Percentiles rank a stretch among this genome's conserved stretches.
These are phyloP conservation scores for Drosophila ironensis DNA, from an alignment of 1,140 invertebrate genomes.

Conservation along the genomic window DNA sequence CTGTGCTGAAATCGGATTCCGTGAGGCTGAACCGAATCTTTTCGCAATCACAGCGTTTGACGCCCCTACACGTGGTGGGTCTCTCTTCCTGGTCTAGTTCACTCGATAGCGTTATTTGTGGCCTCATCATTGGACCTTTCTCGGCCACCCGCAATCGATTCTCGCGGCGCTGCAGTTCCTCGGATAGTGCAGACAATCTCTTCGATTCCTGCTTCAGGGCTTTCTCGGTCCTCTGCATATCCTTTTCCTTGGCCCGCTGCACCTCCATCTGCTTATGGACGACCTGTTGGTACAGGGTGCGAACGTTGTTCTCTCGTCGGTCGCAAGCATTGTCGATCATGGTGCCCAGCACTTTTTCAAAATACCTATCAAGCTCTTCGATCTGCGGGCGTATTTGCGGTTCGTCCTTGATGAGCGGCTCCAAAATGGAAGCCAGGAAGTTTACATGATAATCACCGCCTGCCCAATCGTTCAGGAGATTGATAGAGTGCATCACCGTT, in stretches of 20 bases:
- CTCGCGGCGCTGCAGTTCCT: conserved; percentile 26
- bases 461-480: conserved; percentile 28
- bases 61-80: not conserved
- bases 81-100: not conserved
- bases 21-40: not conserved
- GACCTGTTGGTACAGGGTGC: conserved; percentile 40
- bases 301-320: conserved; percentile 34
- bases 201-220: not conserved
- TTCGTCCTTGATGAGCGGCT: conserved; percentile 17
- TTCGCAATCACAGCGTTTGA: not conserved
- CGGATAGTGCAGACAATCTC: not conserved
- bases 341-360: conserved; percentile 26
- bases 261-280: conserved; percentile 24
- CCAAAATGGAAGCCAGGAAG: conserved; percentile 34
- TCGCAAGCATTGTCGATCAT: conserved; percentile 28
- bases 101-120: too few relatives aligned
- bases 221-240: not conserved
- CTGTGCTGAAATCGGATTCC: too few relatives aligned
- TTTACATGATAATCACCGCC: conserved; percentile 2
- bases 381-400: conserved; percentile 8
- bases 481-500: conserved; percentile 15
- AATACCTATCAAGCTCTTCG: conserved; percentile 27
- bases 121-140: too few relatives aligned
- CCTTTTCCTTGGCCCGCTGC: conserved; percentile 4
- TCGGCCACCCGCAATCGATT: too few relatives aligned